phyloP scores from a whole-genome alignment of 2,113 vertebrate genomes.

The Centrocercus urophasianus region DNA sequence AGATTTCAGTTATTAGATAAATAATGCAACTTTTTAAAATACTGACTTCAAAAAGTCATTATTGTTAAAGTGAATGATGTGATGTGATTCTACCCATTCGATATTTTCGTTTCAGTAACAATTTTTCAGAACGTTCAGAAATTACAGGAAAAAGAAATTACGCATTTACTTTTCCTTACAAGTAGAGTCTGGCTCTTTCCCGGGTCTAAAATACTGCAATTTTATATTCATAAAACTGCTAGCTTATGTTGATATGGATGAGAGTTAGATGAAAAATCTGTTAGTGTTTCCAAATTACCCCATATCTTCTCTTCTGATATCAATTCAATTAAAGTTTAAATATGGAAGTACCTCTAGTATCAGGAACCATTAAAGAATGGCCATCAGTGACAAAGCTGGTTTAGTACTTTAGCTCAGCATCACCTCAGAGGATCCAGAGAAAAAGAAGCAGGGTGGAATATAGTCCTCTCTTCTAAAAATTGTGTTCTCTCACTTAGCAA shows the following conservation, averaged over 20 bases:
- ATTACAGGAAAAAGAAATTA: background rate
- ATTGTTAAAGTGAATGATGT: background rate
- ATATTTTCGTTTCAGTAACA: conserved; percentile 55
- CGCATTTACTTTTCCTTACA: background rate
- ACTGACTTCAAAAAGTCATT: background rate
- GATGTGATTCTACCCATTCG: background rate
- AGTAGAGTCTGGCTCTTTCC: background rate
- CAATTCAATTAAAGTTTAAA: background rate
- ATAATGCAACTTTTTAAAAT: conserved; percentile 37
- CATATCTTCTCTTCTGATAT: background rate
- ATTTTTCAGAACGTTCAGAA: conserved; percentile 32
- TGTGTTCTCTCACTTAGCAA: background rate
- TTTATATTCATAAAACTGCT: background rate
- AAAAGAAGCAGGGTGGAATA: background rate
- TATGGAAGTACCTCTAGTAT: background rate
- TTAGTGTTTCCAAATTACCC: background rate
- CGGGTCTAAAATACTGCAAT: background rate
- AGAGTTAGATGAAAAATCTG: background rate
- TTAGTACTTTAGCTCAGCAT: background rate
- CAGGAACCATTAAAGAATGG: background rate
- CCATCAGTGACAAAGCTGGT: background rate
- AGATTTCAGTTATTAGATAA: conserved; percentile 54
- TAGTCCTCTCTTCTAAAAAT: background rate
- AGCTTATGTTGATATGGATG: background rate
- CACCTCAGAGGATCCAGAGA: background rate